A percentile compares a stretch with the other conserved stretches of the same genome.
These are phyloP conservation scores for Acestrorhynchus altus DNA, from an alignment of 2,797 vertebrate species.

Conservation along the genomic window DNA sequence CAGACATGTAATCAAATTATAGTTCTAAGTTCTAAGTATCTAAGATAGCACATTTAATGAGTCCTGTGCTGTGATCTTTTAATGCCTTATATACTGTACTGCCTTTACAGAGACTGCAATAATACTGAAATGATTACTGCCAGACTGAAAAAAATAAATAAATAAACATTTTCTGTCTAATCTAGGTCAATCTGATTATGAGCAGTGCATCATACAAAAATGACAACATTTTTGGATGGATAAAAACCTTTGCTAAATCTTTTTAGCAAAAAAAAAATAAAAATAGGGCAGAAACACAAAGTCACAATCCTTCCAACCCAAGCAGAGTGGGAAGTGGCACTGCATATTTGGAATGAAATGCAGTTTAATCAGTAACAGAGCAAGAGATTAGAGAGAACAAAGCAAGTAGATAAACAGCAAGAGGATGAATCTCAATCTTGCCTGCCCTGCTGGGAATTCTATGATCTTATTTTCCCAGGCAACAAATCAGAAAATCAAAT, in stretches of 20 bases:
- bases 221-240: background rate
- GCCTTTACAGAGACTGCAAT: background rate
- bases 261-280: background rate
- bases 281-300: background rate
- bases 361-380: constrained; percentile 39
- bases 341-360: constrained; percentile 27
- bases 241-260: constrained; percentile 6
- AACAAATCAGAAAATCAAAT: constrained; percentile 25
- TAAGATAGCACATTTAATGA: no score
- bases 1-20: no score
- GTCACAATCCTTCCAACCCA: background rate
- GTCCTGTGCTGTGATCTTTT: background rate
- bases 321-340: constrained; percentile 22
- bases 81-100: background rate
- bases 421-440: constrained; percentile 9
- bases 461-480: constrained; percentile 11
- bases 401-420: constrained; percentile 25
- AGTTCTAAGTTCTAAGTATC: no score
- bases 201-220: background rate
- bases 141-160: background rate
- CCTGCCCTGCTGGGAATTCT: constrained; percentile 15
- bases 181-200: constrained; percentile 16
- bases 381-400: constrained; percentile 28
- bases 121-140: background rate
- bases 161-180: background rate